Percentiles rank a stretch among this genome's conserved stretches.
phyloP scores from a whole-genome alignment of 2,888 invertebrate species.

The Saturnia japonica region DNA sequence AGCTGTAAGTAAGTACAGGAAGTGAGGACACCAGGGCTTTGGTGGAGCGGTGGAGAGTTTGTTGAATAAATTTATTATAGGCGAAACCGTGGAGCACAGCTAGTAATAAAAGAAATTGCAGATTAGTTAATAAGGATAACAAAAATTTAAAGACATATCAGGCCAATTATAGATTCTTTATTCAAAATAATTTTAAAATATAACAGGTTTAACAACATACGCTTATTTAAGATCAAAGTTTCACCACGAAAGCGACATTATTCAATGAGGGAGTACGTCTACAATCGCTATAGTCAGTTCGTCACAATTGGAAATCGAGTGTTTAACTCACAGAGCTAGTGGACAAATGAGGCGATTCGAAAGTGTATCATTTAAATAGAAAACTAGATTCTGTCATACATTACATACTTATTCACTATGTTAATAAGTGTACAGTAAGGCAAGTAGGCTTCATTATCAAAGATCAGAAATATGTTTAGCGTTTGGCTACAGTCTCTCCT shows the following conservation, averaged over 20 bases:
- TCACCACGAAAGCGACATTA: slow-evolving; percentile 24
- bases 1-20: too few species aligned
- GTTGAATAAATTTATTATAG: too few species aligned
- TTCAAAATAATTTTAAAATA: not conserved
- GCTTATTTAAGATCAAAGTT: slow-evolving; percentile 31
- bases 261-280: slow-evolving; percentile 22
- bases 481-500: not conserved
- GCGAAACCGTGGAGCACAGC: too few species aligned
- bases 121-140: too few species aligned
- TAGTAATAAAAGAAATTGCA: too few species aligned
- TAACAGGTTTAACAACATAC: slow-evolving; percentile 6
- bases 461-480: too few species aligned
- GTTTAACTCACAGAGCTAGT: slow-evolving; percentile 33
- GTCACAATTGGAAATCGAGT: slow-evolving; percentile 43
- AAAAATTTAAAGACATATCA: too few species aligned
- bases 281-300: slow-evolving; percentile 29
- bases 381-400: slow-evolving; percentile 50
- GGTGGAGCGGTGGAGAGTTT: too few species aligned
- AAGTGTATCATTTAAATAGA: slow-evolving; percentile 56
- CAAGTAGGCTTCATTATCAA: not conserved
- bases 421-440: slow-evolving; percentile 14
- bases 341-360: slow-evolving; percentile 52
- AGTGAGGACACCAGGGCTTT: too few species aligned
- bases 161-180: not conserved
- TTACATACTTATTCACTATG: slow-evolving; percentile 25